Evolutionary conservation across 2,888 invertebrate species (phyloP).

Genomic region (Caenorhabditis wallacei): DNA sequence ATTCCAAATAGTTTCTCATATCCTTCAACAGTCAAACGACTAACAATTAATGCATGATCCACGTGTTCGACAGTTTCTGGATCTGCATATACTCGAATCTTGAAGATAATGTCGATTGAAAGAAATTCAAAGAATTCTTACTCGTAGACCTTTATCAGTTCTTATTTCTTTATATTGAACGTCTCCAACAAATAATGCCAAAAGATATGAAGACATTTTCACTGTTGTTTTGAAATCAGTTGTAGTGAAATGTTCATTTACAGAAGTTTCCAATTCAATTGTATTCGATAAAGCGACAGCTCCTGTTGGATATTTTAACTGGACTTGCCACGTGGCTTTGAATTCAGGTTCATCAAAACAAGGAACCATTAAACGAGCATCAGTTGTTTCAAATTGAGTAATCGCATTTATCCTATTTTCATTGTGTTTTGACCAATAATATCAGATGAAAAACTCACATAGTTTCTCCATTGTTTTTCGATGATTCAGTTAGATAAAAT

Average conservation of each 20-base stretch:
- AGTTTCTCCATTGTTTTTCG: neutral
- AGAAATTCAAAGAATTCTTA: slow-evolving; percentile 87
- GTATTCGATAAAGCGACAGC: slow-evolving; percentile 74
- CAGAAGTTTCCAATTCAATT: slow-evolving; percentile 71
- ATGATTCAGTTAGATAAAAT: slow-evolving; percentile 38
- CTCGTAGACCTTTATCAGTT: slow-evolving; percentile 87
- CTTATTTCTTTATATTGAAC: slow-evolving; percentile 87
- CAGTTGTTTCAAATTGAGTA: slow-evolving; percentile 80
- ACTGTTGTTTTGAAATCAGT: slow-evolving; percentile 86
- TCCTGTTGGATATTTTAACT: slow-evolving; percentile 67
- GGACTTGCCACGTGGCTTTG: slow-evolving; percentile 72
- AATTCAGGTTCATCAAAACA: slow-evolving; percentile 81
- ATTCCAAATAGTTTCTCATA: slow-evolving; percentile 91
- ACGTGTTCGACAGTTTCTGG: slow-evolving; percentile 88
- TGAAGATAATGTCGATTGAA: slow-evolving; percentile 17
- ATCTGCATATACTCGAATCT: slow-evolving; percentile 85
- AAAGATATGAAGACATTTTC: slow-evolving; percentile 92
- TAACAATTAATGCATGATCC: slow-evolving; percentile 86
- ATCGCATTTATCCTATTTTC: slow-evolving; percentile 72
- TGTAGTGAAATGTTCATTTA: slow-evolving; percentile 86
- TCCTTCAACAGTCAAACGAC: slow-evolving; percentile 84
- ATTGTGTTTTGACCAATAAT: neutral
- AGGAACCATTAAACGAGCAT: slow-evolving; percentile 80
- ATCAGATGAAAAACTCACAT: slow-evolving; percentile 23
- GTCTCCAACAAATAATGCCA: slow-evolving; percentile 92